Conservation (phyloP, 1,140 invertebrate species). For the Drosophila erecta region DNA sequence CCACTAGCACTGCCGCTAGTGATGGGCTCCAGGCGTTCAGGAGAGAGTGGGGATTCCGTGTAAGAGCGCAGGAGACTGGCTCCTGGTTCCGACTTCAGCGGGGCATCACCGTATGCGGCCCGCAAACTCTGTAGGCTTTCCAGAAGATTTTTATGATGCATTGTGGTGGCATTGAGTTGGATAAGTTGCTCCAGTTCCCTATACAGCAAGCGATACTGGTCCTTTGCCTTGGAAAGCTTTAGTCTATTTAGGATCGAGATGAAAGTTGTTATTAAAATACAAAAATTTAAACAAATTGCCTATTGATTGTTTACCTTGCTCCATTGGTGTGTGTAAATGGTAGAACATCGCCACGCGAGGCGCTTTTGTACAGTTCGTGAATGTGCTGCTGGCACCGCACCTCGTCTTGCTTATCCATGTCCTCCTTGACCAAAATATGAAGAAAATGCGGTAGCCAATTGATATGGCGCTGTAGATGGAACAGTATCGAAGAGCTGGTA, state of each 20-base stretch:
- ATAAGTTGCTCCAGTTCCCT: slow-evolving; percentile 94
- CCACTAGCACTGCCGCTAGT: slow-evolving; percentile 57
- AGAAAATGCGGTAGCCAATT: slow-evolving; percentile 93
- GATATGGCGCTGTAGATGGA: slow-evolving; percentile 88
- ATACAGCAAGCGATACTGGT: slow-evolving; percentile 96
- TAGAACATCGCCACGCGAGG: slow-evolving; percentile 93
- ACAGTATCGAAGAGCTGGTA: slow-evolving; percentile 90
- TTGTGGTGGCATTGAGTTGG: slow-evolving; percentile 88
- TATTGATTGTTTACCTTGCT: slow-evolving; percentile 82
- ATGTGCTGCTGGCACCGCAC: slow-evolving; percentile 95
- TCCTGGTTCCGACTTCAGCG: slow-evolving; percentile 87
- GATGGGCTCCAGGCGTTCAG: slow-evolving; percentile 86
- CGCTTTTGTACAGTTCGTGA: slow-evolving; percentile 92
- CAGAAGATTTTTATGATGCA: slow-evolving; percentile 91
- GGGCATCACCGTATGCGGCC: slow-evolving; percentile 85
- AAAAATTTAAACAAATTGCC: not conserved
- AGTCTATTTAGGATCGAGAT: slow-evolving; percentile 6
- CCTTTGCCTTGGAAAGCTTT: slow-evolving; percentile 87
- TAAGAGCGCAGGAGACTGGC: slow-evolving; percentile 86
- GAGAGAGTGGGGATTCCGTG: slow-evolving; percentile 93
- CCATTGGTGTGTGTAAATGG: slow-evolving; percentile 87
- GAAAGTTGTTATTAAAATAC: not conserved
- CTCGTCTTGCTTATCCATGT: slow-evolving; percentile 93
- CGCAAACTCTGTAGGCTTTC: slow-evolving; percentile 93
- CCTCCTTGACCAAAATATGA: slow-evolving; percentile 92